Conservation (phyloP, 2,888 invertebrate species). For the Thumatha senex region DNA sequence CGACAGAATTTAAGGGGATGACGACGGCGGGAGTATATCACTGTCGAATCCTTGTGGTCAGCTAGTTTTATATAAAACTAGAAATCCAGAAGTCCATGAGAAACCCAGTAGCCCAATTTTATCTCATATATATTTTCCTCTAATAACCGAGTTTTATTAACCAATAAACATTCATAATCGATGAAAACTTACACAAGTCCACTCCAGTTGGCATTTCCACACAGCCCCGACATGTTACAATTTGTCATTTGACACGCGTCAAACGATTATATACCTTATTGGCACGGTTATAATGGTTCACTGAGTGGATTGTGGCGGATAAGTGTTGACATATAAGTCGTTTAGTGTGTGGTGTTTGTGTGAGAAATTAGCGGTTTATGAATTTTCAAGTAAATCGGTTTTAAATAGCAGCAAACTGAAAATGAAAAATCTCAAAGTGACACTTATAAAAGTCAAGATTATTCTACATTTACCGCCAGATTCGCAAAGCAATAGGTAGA, state of each 20-base stretch:
- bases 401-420: not conserved
- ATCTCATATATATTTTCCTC: too few species aligned
- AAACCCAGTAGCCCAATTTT: too few species aligned
- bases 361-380: constrained; percentile 1
- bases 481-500: too few species aligned
- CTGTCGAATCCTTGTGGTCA: too few species aligned
- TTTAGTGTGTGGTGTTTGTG: not conserved
- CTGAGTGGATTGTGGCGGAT: not conserved
- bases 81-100: too few species aligned
- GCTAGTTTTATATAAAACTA: too few species aligned
- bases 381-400: not conserved
- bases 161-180: constrained; percentile 10
- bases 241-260: constrained; percentile 10
- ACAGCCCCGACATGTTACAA: constrained; percentile 12
- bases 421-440: too few species aligned
- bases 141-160: too few species aligned
- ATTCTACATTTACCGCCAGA: too few species aligned
- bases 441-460: too few species aligned
- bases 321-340: constrained; percentile 21
- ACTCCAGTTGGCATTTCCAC: constrained; percentile 25
- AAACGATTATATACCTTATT: constrained; percentile 13
- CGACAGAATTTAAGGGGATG: too few species aligned
- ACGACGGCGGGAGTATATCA: too few species aligned
- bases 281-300: not conserved
- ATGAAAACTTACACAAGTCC: constrained; percentile 22